Evolutionary conservation across 35 echinoderm and acorn worm genomes (phyloP), one percentile per base, ranked within the genome.

Genomic region (Ophioderma brevispina): DNA sequence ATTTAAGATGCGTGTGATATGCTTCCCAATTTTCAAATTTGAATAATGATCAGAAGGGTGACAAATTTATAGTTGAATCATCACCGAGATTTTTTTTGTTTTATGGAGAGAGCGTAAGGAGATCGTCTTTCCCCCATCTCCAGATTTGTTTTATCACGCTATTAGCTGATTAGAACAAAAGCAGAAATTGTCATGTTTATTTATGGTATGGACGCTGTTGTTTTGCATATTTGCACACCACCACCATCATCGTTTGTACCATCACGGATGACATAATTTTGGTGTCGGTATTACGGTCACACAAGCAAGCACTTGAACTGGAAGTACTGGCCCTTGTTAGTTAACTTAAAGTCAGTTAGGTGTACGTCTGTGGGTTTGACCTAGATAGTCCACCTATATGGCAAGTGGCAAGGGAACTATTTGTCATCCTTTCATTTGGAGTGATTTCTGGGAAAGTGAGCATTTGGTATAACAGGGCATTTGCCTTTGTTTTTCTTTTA

Each of bases 51-150:
- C 17, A 70, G 59, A 3, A 30, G 6, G 59, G 59, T 70, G 59
- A 70, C 59, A 70, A 70, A 70, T 70, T 70, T 70, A 70, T 30
- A 30, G 59, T 70, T 70, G 59, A 70, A 70, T 70, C 59, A 70
- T 70, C 59, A 30, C 59, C 5, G n/a, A 70, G 15, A 70, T 70
- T 70, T 70, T 8, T 70, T 70, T 70, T 70, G 3, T 70, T 25
- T 3, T 25, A 8, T 2, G 28, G 5, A 4, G 23, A 25, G 17
- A 70, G 59, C 59, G 59, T 25, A 70, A 18, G 41, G 17, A 8
- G 41, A 46, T 46, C 41, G 17, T 46, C 41, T 46, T 46, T 46
- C 17, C 17, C 17, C n/a, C 23, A 15, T 70, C 17, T 70, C n/a
- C 15, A 70, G 28, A 70, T 70, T 70, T 70, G 59, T 70, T 70